These are phyloP conservation scores for Acipenser ruthenus DNA, from an alignment of 2,797 vertebrate species.

Conservation along the genomic window DNA sequence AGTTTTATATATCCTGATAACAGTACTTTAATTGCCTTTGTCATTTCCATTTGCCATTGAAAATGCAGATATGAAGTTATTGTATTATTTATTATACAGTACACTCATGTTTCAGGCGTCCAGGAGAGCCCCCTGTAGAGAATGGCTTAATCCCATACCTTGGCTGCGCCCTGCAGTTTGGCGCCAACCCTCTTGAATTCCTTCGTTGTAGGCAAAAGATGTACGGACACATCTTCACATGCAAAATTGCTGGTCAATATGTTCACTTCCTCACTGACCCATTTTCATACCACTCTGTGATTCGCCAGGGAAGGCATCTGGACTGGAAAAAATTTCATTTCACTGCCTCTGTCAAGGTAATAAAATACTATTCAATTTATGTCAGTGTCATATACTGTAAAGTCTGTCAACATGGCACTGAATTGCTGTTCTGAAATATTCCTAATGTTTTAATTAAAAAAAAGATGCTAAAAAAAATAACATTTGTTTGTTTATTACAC, in stretches of 20 bases:
- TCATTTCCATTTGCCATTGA: no score
- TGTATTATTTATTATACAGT: no score
- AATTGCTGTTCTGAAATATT: no score
- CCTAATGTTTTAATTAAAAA: no score
- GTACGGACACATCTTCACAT: constrained; percentile 85
- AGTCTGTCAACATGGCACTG: no score
- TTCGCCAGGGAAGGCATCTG: constrained; percentile 78
- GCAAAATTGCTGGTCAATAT: constrained; percentile 83
- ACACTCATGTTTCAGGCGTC: constrained; percentile 43
- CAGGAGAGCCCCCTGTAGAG: constrained; percentile 81
- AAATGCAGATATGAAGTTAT: no score
- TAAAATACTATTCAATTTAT: no score
- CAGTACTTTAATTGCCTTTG: no score
- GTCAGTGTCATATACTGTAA: no score
- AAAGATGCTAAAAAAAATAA: no score
- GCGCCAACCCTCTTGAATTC: constrained; percentile 88
- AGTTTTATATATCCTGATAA: no score
- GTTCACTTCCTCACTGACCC: constrained; percentile 93
- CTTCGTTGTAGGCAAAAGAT: constrained; percentile 79
- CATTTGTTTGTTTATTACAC: neutral
- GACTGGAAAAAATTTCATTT: constrained; percentile 96
- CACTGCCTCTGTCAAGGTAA: constrained; percentile 84
- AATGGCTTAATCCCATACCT: constrained; percentile 85
- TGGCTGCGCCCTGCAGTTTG: constrained; percentile 87
- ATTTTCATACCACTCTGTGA: constrained; percentile 81